Percentiles rank a stretch among this genome's conserved stretches.
Evolutionary conservation across 2,888 invertebrate genomes (phyloP).

Genomic region (Cosmia pyralina): DNA sequence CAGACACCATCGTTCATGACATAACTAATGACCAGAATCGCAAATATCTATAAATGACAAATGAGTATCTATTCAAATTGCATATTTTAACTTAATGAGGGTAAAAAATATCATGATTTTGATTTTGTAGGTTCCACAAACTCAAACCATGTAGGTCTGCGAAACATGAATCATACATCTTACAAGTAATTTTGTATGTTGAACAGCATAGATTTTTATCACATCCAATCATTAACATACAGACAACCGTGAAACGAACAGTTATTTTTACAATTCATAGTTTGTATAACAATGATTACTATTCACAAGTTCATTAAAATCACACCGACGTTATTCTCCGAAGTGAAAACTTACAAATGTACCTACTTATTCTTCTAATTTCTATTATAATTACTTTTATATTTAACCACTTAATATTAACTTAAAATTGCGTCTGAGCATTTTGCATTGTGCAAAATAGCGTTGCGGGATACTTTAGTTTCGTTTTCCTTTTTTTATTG

Average conservation of each 20-base stretch:
- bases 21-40: neutral
- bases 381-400: conserved; percentile 27
- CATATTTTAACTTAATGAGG: conserved; percentile 27
- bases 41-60: conserved; percentile 23
- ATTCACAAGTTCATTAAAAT: conserved; percentile 44
- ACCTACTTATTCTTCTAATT: conserved; percentile 32
- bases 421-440: conserved; percentile 10
- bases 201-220: conserved; percentile 48
- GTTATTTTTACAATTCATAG: conserved; percentile 53
- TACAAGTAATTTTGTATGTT: conserved; percentile 29
- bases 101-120: conserved; percentile 21
- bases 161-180: conserved; percentile 50
- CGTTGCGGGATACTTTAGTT: neutral
- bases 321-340: conserved; percentile 18
- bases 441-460: conserved; percentile 18
- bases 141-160: conserved; percentile 28
- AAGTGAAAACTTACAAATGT: conserved; percentile 42
- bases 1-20: neutral
- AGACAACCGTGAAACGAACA: conserved; percentile 57
- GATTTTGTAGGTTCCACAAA: conserved; percentile 40
- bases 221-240: conserved; percentile 47
- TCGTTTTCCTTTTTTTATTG: conserved; percentile 31
- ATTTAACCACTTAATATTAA: conserved; percentile 8
- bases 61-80: conserved; percentile 20
- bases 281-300: conserved; percentile 36